These are phyloP conservation scores for Mionectes macconnelli DNA, from an alignment of 2,113 vertebrate genomes.

Conservation along the genomic window DNA sequence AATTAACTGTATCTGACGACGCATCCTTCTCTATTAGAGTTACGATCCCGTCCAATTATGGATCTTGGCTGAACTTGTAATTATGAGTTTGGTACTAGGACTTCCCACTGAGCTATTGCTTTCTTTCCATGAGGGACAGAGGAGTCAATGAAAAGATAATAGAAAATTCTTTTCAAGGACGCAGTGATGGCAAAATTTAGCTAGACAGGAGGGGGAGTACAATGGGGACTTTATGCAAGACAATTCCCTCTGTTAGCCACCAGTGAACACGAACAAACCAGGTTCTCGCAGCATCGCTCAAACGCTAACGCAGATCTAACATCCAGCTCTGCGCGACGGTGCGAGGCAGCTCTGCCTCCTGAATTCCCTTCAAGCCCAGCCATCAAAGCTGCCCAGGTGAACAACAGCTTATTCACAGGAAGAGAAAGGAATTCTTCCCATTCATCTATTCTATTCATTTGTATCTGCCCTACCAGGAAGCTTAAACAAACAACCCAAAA, in stretches of 20 bases:
- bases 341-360: not conserved
- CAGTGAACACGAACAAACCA: not conserved
- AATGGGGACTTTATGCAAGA: conserved; percentile 2
- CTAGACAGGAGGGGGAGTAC: conserved; percentile 7
- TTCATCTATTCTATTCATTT: conserved; percentile 24
- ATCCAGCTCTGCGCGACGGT: not conserved
- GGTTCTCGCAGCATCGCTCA: not conserved
- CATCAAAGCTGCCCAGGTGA: conserved; percentile 60
- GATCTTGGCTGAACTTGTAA: conserved; percentile 55
- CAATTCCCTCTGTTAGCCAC: not conserved
- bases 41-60: conserved; percentile 56
- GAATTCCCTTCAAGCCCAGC: conserved; percentile 27
- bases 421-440: conserved; percentile 10
- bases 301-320: not conserved
- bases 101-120: conserved; percentile 31
- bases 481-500: conserved; percentile 45
- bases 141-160: conserved; percentile 60
- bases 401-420: conserved; percentile 13
- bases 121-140: conserved; percentile 29
- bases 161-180: conserved; percentile 56
- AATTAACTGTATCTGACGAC: conserved; percentile 40
- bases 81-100: conserved; percentile 41
- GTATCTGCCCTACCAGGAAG: not conserved
- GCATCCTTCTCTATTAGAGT: conserved; percentile 58
- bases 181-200: not conserved